phyloP scores from a whole-genome alignment of 2,888 invertebrate species.

The Aethes cnicana region DNA sequence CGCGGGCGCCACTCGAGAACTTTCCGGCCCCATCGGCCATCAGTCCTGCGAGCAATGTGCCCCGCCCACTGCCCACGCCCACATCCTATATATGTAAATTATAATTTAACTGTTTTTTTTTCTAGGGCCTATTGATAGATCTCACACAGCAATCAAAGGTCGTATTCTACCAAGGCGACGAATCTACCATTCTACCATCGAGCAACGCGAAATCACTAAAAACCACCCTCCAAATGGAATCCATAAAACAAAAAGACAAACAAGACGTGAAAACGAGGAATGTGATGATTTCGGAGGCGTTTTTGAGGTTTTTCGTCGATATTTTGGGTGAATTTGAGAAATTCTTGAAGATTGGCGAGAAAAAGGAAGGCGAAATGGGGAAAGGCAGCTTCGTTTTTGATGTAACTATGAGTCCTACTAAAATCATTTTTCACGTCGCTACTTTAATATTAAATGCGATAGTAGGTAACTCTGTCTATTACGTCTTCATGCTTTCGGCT shows the following conservation, averaged over 20 bases:
- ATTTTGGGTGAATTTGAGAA: slow-evolving; percentile 87
- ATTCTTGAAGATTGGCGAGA: slow-evolving; percentile 63
- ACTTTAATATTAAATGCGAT: too few relatives aligned
- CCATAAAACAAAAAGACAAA: slow-evolving; percentile 53
- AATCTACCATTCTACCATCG: slow-evolving; percentile 87
- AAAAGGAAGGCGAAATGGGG: slow-evolving; percentile 58
- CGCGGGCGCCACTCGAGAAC: too few relatives aligned
- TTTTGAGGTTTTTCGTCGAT: slow-evolving; percentile 89
- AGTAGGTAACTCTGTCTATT: too few relatives aligned
- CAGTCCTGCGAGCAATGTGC: too few relatives aligned
- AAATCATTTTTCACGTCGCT: too few relatives aligned
- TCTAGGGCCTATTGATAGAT: slow-evolving; percentile 88
- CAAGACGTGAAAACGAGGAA: slow-evolving; percentile 82
- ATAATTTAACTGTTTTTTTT: slow-evolving; percentile 31
- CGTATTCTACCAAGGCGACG: slow-evolving; percentile 87
- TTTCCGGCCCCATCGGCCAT: too few relatives aligned
- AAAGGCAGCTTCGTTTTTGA: slow-evolving; percentile 65
- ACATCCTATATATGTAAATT: too few relatives aligned
- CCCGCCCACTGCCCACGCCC: too few relatives aligned
- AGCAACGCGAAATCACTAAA: slow-evolving; percentile 86
- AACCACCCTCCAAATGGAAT: slow-evolving; percentile 73
- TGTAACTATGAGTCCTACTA: slow-evolving; percentile 64
- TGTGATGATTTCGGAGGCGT: slow-evolving; percentile 89
- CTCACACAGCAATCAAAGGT: slow-evolving; percentile 83
- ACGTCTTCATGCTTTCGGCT: too few relatives aligned